Evolutionary conservation across 2,888 invertebrate species (phyloP), one percentile per base, ranked within the genome.

Genomic region (Heteromyza rotundicornis): DNA sequence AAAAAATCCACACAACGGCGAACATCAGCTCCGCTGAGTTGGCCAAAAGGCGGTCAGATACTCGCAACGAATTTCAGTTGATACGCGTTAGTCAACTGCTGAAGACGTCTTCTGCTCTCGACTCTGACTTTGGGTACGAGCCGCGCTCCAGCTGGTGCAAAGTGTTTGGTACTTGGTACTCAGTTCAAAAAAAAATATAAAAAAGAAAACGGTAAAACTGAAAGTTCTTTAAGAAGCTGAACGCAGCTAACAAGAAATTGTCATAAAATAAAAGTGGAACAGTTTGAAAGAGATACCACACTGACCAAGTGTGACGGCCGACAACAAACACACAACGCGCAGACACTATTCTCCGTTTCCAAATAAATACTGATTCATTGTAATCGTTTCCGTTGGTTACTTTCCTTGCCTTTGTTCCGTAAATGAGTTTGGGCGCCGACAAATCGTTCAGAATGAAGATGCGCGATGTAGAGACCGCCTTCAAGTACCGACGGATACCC

Each of bases 401-500:
- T 20, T 22, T 57, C 57, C n/a, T n/a, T n/a, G n/a, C n/a, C n/a
- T n/a, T n/a, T n/a, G 24, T 19, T 57, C 22, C 47, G 54, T 60
- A 55, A 58, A 71, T 71, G 68, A 72, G 65, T 58, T 59, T 75
- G 49, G 70, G 64, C 68, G 65, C 68, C 19, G 80, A 78, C 35
- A 77, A 77, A 55, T 74, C 73, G 14, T 76, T 74, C 70, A 79
- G 72, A 74, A 81, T 81, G 82, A 82, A 80, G 65, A 69, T 82
- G 68, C 78, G 80, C 64, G 81, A 83, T 64, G 72, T 83, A 63
- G 82, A 82, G 68, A 80, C 79, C 63, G 80, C 79, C 60, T 80
- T 82, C 57, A 81, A 77, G 63, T 80, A 83, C 58, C 74, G 83
- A 63, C 78, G 82, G 65, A 80, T 82, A 78, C 82, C 82, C 56